These are phyloP conservation scores for Conops quadrifasciatus DNA, from an alignment of 2,888 invertebrate species.

Conservation along the genomic window DNA sequence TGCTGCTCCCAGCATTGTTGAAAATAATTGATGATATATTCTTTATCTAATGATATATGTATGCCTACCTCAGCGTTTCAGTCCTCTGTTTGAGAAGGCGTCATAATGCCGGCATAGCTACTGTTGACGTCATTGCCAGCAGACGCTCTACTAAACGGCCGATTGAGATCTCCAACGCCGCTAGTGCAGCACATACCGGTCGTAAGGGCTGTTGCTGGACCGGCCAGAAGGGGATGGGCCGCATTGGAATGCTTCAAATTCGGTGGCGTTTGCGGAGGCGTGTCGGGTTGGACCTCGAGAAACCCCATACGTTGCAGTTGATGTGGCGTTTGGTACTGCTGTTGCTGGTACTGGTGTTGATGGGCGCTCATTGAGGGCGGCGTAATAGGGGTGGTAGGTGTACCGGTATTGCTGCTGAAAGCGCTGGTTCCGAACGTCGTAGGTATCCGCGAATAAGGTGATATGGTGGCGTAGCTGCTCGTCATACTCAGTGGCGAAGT, in stretches of 20 bases:
- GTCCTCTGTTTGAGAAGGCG: slow-evolving; percentile 35
- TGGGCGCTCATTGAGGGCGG: slow-evolving; percentile 56
- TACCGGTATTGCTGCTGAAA: slow-evolving; percentile 43
- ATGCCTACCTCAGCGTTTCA: slow-evolving; percentile 21
- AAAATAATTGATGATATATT: too few relatives aligned
- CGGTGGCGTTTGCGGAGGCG: slow-evolving; percentile 93
- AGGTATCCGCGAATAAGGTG: slow-evolving; percentile 69
- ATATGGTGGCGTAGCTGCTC: slow-evolving; percentile 67
- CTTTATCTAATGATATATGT: too few relatives aligned
- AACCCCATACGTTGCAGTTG: slow-evolving; percentile 72
- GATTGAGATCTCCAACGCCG: slow-evolving; percentile 41
- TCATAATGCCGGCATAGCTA: slow-evolving; percentile 35
- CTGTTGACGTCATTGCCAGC: slow-evolving; percentile 25
- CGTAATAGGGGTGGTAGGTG: slow-evolving; percentile 55
- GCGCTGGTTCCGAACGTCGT: slow-evolving; percentile 65
- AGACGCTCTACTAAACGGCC: slow-evolving; percentile 25
- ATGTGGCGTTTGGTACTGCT: slow-evolving; percentile 49
- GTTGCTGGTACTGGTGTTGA: slow-evolving; percentile 45
- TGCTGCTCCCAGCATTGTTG: too few relatives aligned
- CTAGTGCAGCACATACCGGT: slow-evolving; percentile 66
- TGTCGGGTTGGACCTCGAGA: slow-evolving; percentile 86
- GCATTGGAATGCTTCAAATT: slow-evolving; percentile 87
- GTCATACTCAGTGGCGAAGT: slow-evolving; percentile 64
- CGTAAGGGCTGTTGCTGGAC: slow-evolving; percentile 66
- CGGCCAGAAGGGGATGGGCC: slow-evolving; percentile 49